Percentiles rank a stretch among this genome's conserved stretches.
Evolutionary conservation across 2,797 vertebrate genomes (phyloP).

Genomic region (Cryptoblepharus egeriae): DNA sequence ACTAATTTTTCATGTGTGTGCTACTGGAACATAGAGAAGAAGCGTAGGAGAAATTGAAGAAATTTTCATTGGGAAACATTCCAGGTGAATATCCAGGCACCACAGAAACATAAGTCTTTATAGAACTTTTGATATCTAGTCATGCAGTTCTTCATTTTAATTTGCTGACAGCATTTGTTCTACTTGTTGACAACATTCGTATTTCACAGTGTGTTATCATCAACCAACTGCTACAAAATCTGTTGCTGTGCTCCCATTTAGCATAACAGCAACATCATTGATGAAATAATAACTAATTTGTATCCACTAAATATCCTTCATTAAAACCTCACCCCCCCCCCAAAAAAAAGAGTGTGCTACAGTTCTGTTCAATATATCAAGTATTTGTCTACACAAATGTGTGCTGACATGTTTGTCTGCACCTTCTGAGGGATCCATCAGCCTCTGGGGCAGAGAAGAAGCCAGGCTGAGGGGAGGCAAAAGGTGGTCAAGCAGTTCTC

Average conservation of each 20-base stretch:
- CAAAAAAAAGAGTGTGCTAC: neutral
- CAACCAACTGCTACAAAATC: neutral
- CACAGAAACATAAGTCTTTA: neutral
- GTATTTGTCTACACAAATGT: too few species aligned
- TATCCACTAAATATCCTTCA: neutral
- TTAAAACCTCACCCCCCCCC: constrained; percentile 1
- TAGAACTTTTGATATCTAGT: neutral
- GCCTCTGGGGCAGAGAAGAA: too few species aligned
- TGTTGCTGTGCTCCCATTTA: neutral
- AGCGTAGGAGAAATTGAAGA: neutral
- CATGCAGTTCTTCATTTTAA: neutral
- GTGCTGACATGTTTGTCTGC: too few species aligned
- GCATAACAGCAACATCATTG: neutral
- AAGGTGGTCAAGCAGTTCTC: too few species aligned
- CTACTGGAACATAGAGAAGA: neutral
- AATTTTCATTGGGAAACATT: neutral
- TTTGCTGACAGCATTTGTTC: neutral
- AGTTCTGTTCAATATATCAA: neutral
- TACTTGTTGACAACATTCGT: neutral
- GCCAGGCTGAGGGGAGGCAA: too few species aligned
- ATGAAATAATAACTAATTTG: constrained; percentile 1
- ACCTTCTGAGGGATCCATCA: too few species aligned
- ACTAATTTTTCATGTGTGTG: neutral
- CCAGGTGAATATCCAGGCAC: neutral
- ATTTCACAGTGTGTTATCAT: constrained; percentile 14